Percentiles rank a stretch among this genome's conserved stretches.
Conservation (phyloP, 1,140 invertebrate genomes). For the Microplitis mediator region DNA sequence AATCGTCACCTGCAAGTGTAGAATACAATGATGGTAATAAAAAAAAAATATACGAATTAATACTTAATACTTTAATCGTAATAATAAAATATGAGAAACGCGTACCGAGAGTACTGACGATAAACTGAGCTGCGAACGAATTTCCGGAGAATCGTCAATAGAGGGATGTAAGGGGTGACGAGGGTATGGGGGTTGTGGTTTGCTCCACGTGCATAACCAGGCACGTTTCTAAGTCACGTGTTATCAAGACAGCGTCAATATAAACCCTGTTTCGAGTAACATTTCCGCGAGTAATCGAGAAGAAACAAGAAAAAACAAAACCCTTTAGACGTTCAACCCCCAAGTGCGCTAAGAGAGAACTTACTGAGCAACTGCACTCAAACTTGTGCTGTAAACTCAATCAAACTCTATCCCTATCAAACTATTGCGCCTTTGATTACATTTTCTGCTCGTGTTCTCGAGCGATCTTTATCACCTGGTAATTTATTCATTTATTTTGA, state of each 20-base stretch:
- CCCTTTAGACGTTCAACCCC: slow-evolving; percentile 14
- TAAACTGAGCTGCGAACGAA: slow-evolving; percentile 11
- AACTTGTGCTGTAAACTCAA: not conserved
- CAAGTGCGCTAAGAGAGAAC: not conserved
- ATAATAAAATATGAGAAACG: not conserved
- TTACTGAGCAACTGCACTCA: not conserved
- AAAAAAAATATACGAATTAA: too few relatives aligned
- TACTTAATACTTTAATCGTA: too few relatives aligned
- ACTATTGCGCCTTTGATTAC: not conserved
- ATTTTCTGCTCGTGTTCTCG: not conserved
- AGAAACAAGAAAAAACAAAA: not conserved
- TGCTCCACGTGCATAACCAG: slow-evolving; percentile 49
- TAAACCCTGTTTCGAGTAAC: not conserved
- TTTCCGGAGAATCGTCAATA: slow-evolving; percentile 3
- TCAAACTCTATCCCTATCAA: too few relatives aligned
- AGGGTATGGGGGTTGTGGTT: slow-evolving; percentile 23
- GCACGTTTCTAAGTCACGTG: slow-evolving; percentile 57
- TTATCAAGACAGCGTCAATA: slow-evolving; percentile 11
- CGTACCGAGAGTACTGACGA: not conserved
- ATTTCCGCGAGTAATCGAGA: too few relatives aligned
- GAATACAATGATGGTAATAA: too few relatives aligned
- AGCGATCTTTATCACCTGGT: not conserved
- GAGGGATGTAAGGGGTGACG: not conserved
- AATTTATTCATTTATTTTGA: slow-evolving; percentile 1
- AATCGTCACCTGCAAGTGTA: too few relatives aligned